phyloP scores from a whole-genome alignment of 2,797 vertebrate genomes.

The Acrossocheilus fasciatus region DNA sequence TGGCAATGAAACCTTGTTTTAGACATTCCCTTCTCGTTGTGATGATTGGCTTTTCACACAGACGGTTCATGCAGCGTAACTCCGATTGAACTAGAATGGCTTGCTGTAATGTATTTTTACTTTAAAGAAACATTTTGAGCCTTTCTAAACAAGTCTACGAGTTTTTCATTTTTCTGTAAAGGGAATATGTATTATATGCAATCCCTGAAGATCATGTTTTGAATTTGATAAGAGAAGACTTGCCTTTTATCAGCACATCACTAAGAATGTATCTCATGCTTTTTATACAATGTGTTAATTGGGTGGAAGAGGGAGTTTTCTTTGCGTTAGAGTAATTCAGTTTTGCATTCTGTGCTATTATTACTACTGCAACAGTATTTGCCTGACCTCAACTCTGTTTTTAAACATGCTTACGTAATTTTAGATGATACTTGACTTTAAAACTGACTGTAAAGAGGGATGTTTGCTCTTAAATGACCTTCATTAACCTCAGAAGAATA shows the following conservation, averaged over 20 bases:
- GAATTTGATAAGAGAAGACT: conserved; percentile 10
- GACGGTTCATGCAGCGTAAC: conserved; percentile 1
- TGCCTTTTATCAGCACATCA: conserved; percentile 50
- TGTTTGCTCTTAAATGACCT: conserved; percentile 38
- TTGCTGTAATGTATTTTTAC: not conserved
- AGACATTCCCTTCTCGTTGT: conserved; percentile 16
- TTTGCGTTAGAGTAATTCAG: conserved; percentile 16
- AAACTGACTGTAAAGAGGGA: not conserved
- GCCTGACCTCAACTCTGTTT: conserved; percentile 33
- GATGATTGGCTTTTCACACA: not conserved
- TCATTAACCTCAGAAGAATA: not conserved
- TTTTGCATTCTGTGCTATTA: conserved; percentile 43
- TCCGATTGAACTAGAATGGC: not conserved
- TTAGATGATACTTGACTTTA: conserved; percentile 30
- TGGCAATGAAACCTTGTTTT: not conserved
- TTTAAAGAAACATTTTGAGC: conserved; percentile 6
- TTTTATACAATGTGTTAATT: conserved; percentile 44
- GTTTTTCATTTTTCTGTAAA: conserved; percentile 53
- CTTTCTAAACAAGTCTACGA: conserved; percentile 43
- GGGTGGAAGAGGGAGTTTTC: conserved; percentile 55
- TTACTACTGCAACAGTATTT: conserved; percentile 49
- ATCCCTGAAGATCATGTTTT: conserved; percentile 21
- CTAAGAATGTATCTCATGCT: conserved; percentile 82
- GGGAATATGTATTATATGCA: conserved; percentile 38
- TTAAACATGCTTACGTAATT: not conserved